A percentile compares a stretch with the other conserved stretches of the same genome.
Conservation (phyloP, 2,113 vertebrate genomes). For the Chamaetylas fuelleborni region DNA sequence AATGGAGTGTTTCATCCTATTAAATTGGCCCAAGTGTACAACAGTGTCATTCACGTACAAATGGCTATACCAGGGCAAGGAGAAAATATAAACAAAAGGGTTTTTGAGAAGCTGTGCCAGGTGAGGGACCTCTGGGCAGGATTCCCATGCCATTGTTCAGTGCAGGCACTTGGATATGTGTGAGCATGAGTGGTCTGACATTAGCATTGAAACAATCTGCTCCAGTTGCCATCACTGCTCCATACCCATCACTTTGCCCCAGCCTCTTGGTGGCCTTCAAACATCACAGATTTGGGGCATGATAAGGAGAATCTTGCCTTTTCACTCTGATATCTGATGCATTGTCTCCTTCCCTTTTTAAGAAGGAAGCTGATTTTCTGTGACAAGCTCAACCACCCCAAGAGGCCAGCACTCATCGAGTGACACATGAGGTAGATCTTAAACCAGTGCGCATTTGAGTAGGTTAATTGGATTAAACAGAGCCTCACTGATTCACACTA, state of each 20-base stretch:
- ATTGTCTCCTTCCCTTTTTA: not conserved
- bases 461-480: not conserved
- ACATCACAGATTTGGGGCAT: not conserved
- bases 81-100: conserved; percentile 63
- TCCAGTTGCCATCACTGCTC: not conserved
- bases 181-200: conserved; percentile 64
- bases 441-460: not conserved
- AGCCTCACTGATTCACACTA: not conserved
- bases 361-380: not conserved
- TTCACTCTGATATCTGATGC: not conserved
- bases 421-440: not conserved
- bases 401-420: rapidly evolving
- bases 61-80: conserved; percentile 44
- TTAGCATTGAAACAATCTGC: conserved; percentile 58
- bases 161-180: conserved; percentile 52
- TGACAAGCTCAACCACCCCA: not conserved
- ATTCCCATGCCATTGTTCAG: conserved; percentile 47
- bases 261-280: not conserved
- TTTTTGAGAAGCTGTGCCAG: conserved; percentile 64
- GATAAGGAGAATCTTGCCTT: not conserved
- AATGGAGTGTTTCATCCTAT: conserved; percentile 62
- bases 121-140: conserved; percentile 57
- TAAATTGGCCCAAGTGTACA: conserved; percentile 31
- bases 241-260: not conserved
- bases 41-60: conserved; percentile 54